phyloP scores from a whole-genome alignment of 2,888 invertebrate genomes.

The Epinotia demarniana region DNA sequence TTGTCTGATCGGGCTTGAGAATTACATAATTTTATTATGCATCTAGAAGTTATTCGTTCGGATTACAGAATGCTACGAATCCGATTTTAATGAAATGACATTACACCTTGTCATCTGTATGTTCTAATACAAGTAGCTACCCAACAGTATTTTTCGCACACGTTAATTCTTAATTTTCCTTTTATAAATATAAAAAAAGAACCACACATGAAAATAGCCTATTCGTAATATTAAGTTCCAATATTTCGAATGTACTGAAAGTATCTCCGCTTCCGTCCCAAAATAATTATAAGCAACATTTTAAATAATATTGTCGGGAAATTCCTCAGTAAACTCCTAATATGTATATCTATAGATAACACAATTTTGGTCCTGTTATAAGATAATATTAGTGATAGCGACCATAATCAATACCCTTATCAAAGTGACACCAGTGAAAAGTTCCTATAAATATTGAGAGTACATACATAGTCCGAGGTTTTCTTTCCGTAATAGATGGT shows the following conservation, averaged over 20 bases:
- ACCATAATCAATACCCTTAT: slow-evolving; percentile 56
- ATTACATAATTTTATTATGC: neutral
- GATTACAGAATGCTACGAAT: neutral
- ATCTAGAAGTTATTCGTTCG: neutral
- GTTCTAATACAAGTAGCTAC: too few relatives aligned
- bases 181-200: too few relatives aligned
- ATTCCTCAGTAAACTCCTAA: neutral
- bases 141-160: neutral
- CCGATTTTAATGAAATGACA: neutral
- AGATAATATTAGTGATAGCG: slow-evolving; percentile 50
- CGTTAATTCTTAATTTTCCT: too few relatives aligned
- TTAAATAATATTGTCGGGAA: neutral
- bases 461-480: too few relatives aligned
- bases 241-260: neutral
- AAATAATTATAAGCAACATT: neutral
- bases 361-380: slow-evolving; percentile 54
- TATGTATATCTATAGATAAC: slow-evolving; percentile 21
- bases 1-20: neutral
- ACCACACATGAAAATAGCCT: too few relatives aligned
- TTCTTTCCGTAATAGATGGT: too few relatives aligned
- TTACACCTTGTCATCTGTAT: neutral
- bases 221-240: too few relatives aligned
- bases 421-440: slow-evolving; percentile 27
- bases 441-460: neutral
- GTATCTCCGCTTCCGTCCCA: neutral